Evolutionary conservation across 1,140 invertebrate genomes (phyloP).

Genomic region (Lepidurus couesii): DNA sequence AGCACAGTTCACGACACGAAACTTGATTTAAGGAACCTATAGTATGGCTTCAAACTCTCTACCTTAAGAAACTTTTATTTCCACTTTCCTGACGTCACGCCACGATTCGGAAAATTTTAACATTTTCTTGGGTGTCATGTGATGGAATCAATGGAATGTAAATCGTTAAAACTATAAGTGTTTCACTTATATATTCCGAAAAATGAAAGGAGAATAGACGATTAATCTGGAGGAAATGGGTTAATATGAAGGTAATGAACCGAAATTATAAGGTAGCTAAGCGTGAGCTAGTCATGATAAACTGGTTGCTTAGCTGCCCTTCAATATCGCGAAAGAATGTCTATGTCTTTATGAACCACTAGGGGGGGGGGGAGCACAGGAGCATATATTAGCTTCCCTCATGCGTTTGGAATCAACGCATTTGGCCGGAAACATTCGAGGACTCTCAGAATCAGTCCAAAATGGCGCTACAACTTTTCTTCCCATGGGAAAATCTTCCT

Average conservation of each 20-base stretch:
- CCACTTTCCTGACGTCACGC: no score
- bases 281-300: background rate
- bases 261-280: background rate
- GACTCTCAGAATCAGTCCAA: background rate
- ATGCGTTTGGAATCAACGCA: background rate
- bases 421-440: constrained; percentile 4
- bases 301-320: constrained; percentile 1
- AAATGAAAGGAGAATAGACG: no score
- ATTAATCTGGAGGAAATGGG: background rate
- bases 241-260: background rate
- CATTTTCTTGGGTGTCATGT: no score
- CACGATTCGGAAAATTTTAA: no score
- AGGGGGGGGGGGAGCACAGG: background rate
- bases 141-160: no score
- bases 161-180: no score
- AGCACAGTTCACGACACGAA: background rate
- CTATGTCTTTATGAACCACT: background rate
- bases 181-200: no score
- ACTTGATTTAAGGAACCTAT: background rate
- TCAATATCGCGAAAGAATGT: background rate
- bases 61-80: no score
- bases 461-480: background rate
- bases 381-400: background rate
- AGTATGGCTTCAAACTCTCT: background rate
- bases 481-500: background rate